Conservation (phyloP, 2,888 invertebrate species). For the Andrena dorsata region DNA sequence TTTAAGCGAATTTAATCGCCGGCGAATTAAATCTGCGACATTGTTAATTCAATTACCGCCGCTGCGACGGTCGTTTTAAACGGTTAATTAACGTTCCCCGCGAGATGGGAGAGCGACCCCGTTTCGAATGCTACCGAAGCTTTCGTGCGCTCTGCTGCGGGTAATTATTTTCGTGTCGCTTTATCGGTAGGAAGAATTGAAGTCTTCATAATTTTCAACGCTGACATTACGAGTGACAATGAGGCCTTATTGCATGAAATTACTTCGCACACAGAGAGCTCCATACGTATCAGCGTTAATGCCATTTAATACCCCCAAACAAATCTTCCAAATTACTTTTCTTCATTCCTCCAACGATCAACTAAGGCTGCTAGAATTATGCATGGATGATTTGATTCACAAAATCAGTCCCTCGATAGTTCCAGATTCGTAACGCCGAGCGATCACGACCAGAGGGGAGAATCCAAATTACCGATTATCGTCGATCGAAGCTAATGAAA, state of each 20-base stretch:
- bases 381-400: no score
- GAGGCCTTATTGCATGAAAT: no score
- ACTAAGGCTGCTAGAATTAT: no score
- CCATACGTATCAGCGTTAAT: no score
- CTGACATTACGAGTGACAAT: no score
- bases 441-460: constrained; percentile 13
- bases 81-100: constrained; percentile 59
- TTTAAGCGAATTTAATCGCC: constrained; percentile 64
- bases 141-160: background rate
- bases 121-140: constrained; percentile 6
- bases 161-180: constrained; percentile 29
- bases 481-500: constrained; percentile 63
- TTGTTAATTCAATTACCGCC: constrained; percentile 65
- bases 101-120: constrained; percentile 2
- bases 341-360: no score
- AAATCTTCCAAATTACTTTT: no score
- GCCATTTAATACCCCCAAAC: no score
- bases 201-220: background rate
- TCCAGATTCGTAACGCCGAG: constrained; percentile 32
- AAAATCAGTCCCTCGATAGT: constrained; percentile 9
- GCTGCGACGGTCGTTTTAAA: constrained; percentile 51
- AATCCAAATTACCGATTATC: constrained; percentile 64
- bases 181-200: background rate
- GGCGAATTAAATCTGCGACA: constrained; percentile 58
- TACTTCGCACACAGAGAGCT: no score